Conservation (phyloP, 2,797 vertebrate species). For the Margarornis squamiger region DNA sequence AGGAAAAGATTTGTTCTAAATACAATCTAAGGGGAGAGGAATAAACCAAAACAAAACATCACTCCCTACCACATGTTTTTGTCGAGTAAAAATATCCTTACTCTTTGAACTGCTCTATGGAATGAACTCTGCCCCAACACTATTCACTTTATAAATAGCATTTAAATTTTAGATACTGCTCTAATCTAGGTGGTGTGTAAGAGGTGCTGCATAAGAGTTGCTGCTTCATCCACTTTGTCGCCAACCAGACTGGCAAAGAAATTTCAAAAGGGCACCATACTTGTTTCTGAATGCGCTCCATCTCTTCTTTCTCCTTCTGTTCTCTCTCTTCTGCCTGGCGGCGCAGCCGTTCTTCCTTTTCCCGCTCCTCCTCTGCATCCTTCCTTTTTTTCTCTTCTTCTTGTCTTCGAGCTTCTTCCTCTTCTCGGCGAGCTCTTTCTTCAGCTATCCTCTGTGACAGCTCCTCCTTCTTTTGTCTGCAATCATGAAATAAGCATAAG, state of each 20-base stretch:
- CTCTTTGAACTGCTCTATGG: background rate
- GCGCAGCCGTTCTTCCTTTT: conserved; percentile 74
- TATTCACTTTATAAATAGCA: background rate
- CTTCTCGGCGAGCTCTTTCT: conserved; percentile 82
- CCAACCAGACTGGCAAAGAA: background rate
- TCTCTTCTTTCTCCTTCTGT: conserved; percentile 83
- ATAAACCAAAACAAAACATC: background rate
- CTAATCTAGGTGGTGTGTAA: background rate
- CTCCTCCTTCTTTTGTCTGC: conserved; percentile 88
- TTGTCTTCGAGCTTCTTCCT: conserved; percentile 78
- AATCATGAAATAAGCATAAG: background rate
- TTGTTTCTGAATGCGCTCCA: conserved; percentile 86
- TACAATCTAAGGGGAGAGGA: background rate
- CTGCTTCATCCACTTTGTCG: background rate
- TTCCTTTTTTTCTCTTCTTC: conserved; percentile 79
- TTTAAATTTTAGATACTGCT: background rate
- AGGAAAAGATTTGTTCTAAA: background rate
- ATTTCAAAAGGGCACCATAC: conserved; percentile 58
- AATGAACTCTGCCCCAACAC: background rate
- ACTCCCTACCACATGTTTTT: background rate
- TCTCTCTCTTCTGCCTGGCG: conserved; percentile 77
- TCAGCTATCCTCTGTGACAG: conserved; percentile 87
- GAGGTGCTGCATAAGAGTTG: background rate
- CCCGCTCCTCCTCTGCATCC: conserved; percentile 80
- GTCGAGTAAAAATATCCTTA: background rate